Base-by-base conservation (phyloP, 2,888 invertebrate genomes). In the Gastracanthus pulcherrimus region DNA sequence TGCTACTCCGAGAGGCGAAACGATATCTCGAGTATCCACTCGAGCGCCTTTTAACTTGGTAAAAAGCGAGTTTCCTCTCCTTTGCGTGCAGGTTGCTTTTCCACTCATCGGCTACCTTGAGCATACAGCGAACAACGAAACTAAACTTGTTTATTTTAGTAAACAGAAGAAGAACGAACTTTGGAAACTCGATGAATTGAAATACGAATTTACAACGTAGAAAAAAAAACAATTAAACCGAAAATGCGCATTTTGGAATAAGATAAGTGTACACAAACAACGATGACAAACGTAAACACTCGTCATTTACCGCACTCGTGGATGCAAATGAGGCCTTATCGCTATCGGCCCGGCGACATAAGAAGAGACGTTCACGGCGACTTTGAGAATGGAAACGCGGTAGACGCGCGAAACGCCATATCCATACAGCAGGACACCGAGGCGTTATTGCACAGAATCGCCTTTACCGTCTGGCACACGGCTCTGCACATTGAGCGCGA, bases 401-500 rank as follows among this genome's bases (percentile, higher is more conserved):
- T 29, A 26, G 80, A 84, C 86, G 84, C 89, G 23, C 87, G 87
- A 84, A 88, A 90, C 87, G 86, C 87, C 87, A 86, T 87, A 92
- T 92, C 93, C 90, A 91, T 84, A 92, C 86, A 87, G 81, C 90
- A 91, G 78, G 93, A 94, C 67, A 94, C 94, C 13, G 93, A 93
- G 84, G 93, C 94, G 80, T 92, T 95, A 85, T 92, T 96, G 83
- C 95, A 95, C 87, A 93, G 95, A 79, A 93, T 96, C 45, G 96
- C 96, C 51, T 95, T 96, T 88, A 95, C 95, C 38, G 93, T 96
- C 82, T 96, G 95, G 95, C 94, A 95, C 86, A 95, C 95, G 76
- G 95, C 95, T 60, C 94, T 96, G 89, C 94, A 95, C 89, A 93
- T 96, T 85, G 95, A 95, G 90, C 84, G 86, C 81, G 85, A 87